These are phyloP conservation scores for Pterois miles DNA, from an alignment of 2,797 vertebrate species.

Conservation along the genomic window DNA sequence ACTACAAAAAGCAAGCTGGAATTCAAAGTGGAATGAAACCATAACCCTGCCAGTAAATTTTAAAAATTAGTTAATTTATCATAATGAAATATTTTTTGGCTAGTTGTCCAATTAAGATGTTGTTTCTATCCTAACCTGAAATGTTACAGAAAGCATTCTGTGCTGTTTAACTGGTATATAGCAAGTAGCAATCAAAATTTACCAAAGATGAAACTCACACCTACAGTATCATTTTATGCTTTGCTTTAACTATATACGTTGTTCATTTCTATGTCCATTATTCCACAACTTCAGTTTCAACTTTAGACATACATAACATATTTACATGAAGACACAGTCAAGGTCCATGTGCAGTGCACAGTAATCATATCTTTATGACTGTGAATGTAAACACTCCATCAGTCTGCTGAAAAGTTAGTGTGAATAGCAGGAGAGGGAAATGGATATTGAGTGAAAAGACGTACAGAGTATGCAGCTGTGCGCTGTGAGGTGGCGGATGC, in stretches of 20 bases:
- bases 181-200: not conserved
- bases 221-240: not conserved
- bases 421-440: constrained; percentile 49
- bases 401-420: constrained; percentile 42
- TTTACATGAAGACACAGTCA: constrained; percentile 35
- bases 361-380: constrained; percentile 48
- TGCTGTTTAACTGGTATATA: not conserved
- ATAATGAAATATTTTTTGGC: not conserved
- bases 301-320: constrained; percentile 1
- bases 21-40: not conserved
- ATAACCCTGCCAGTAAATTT: not conserved
- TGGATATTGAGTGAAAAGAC: constrained; percentile 55
- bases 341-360: constrained; percentile 32
- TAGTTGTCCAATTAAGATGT: not conserved
- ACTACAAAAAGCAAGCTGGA: not conserved
- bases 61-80: not conserved
- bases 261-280: not conserved
- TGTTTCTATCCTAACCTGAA: not conserved
- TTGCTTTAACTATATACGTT: not conserved
- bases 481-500: constrained; percentile 42
- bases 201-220: not conserved
- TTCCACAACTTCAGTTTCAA: constrained; percentile 15
- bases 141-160: not conserved
- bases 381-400: constrained; percentile 55
- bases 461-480: constrained; percentile 49